Evolutionary conservation across 2,888 invertebrate genomes (phyloP), one percentile per base, ranked within the genome.

Genomic region (Tholera decimalis): DNA sequence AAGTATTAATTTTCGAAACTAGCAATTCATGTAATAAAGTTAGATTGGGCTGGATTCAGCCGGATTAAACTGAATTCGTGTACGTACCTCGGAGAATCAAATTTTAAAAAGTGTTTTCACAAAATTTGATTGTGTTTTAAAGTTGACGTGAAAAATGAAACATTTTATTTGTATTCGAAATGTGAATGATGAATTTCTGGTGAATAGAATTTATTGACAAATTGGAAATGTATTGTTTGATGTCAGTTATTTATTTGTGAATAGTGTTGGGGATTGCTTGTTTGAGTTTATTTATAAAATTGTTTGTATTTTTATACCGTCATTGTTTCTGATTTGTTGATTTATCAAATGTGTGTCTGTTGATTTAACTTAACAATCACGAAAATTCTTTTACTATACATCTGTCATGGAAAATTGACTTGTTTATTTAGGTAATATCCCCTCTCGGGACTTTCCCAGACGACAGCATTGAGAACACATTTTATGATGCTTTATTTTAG

Each of bases 11-110:
- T 77, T 71, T 72, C 22, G 26, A 11, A 72, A 71, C 72, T 65
- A 71, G 24, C 47, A 50, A 61, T 61, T 71, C 39, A 39, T 66
- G 54, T 66, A 63, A 61, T 79, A 75, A 76, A 79, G 51, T 66
- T 61, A 71, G 47, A 66, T 66, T 74, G 61, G 26, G 26, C 22
- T 8, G 35, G 46, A 50, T 58, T 50, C 20, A 13, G 13, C 26
- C 13, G 39, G 57, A 64, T 61, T 66, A 58, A 66, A 58, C 18
- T 28, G 15, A 41, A 28, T 54, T 4, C 11, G 30, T n/a, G 33
- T 13, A n/a, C 20, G 5, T 41, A n/a, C 13, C 3, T 24, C 20
- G 54, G 20, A 59, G 51, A 49, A 60, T 41, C 1, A 60, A n/a
- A 37, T 60, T 58, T 37, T n/a, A 24, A 9, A 35, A 44, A 39